Percentiles rank a stretch among this genome's conserved stretches.
Conservation (phyloP, 2,797 vertebrate species). For the Parauchenoglanis punctatus region DNA sequence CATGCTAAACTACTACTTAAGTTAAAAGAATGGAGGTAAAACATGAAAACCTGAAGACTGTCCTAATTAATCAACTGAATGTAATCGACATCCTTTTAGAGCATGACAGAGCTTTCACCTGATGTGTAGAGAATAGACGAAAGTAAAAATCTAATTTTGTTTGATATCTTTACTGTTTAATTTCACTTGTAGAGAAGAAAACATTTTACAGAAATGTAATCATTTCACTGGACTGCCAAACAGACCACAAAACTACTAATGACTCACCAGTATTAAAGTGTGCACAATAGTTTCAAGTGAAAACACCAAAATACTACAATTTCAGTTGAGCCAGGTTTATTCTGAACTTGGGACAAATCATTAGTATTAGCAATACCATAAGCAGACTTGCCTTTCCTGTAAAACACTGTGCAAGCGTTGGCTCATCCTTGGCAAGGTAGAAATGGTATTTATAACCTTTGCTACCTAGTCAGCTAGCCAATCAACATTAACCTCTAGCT, state of each 20-base stretch:
- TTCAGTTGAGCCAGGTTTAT: background rate
- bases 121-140: background rate
- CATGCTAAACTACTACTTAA: background rate
- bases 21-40: background rate
- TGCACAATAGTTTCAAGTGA: background rate
- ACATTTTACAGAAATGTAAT: background rate
- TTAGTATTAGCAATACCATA: background rate
- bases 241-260: background rate
- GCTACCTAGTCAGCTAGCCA: background rate
- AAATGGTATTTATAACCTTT: background rate
- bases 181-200: background rate
- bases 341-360: background rate
- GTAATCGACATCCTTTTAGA: background rate
- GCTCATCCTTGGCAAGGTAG: background rate
- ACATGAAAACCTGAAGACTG: background rate
- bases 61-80: background rate
- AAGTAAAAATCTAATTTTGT: background rate
- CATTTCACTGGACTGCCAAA: background rate
- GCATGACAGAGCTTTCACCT: background rate
- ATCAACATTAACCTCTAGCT: too few relatives aligned
- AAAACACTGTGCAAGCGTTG: background rate
- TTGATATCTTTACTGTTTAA: background rate
- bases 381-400: background rate
- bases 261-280: background rate
- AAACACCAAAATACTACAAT: background rate